Percentiles rank a stretch among this genome's conserved stretches.
These are phyloP conservation scores for Homarus americanus DNA, from an alignment of 1,140 invertebrate species.

Conservation along the genomic window DNA sequence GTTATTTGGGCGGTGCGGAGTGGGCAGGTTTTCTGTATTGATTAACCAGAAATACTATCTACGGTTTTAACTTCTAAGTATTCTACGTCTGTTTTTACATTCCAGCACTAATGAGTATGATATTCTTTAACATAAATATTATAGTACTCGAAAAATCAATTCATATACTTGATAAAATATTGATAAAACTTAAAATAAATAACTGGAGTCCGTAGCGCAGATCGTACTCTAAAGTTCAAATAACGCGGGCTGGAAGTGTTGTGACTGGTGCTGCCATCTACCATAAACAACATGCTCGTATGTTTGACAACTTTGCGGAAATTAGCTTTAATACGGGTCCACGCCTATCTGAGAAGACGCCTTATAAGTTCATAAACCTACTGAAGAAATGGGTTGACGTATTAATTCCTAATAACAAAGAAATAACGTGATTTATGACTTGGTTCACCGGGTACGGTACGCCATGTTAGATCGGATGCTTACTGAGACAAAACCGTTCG, in stretches of 20 bases:
- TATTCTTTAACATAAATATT: no score
- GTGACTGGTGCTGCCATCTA: slow-evolving; percentile 73
- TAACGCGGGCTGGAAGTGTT: slow-evolving; percentile 53
- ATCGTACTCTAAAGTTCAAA: slow-evolving; percentile 47
- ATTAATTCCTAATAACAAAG: slow-evolving; percentile 61
- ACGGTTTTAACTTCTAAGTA: not conserved
- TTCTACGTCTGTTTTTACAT: not conserved
- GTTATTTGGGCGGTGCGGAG: not conserved
- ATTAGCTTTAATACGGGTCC: slow-evolving; percentile 48
- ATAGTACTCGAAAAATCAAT: not conserved
- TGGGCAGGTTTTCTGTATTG: not conserved
- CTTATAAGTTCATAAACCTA: not conserved
- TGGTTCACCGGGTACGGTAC: slow-evolving; percentile 74
- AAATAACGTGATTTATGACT: slow-evolving; percentile 73
- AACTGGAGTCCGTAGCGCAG: not conserved
- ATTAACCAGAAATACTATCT: not conserved
- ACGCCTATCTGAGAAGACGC: slow-evolving; percentile 24
- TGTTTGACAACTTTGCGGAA: slow-evolving; percentile 72
- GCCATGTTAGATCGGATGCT: slow-evolving; percentile 71
- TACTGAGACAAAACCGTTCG: slow-evolving; percentile 54
- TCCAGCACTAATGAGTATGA: no score
- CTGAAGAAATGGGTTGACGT: slow-evolving; percentile 28
- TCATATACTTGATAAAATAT: not conserved
- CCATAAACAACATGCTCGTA: slow-evolving; percentile 74
- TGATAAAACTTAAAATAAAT: not conserved